phyloP scores from a whole-genome alignment of 92 coral and sea anemone species.

The Montipora capitata region DNA sequence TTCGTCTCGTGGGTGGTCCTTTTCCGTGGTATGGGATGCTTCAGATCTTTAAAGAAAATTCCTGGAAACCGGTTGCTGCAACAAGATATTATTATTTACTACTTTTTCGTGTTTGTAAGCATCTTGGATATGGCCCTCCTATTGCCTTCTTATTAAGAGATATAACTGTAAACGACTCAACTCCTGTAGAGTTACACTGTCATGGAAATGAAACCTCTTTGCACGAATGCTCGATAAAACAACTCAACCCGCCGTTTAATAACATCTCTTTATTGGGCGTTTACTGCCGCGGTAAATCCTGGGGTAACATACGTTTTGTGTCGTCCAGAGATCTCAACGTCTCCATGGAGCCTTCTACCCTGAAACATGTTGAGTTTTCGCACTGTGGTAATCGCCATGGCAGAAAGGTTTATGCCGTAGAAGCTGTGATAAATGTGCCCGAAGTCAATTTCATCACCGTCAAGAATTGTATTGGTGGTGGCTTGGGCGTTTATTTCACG shows the following conservation, averaged over 20 bases:
- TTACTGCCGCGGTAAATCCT: slow-evolving; percentile 48
- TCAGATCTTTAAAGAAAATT: slow-evolving; percentile 36
- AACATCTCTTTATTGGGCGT: not conserved
- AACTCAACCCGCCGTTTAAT: not conserved
- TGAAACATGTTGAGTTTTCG: slow-evolving; percentile 55
- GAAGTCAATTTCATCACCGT: slow-evolving; percentile 35
- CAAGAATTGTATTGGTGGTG: slow-evolving; percentile 61
- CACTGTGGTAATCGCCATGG: slow-evolving; percentile 67
- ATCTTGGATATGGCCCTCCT: slow-evolving; percentile 59
- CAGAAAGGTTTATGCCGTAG: slow-evolving; percentile 54
- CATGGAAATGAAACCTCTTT: slow-evolving; percentile 67
- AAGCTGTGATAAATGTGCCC: slow-evolving; percentile 50
- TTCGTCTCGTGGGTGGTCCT: slow-evolving; percentile 59
- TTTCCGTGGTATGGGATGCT: slow-evolving; percentile 78
- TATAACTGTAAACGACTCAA: not conserved
- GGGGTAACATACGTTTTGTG: slow-evolving; percentile 72
- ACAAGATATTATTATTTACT: not conserved
- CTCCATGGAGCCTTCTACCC: slow-evolving; percentile 27
- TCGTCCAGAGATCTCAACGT: slow-evolving; percentile 19
- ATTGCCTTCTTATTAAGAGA: too few relatives aligned
- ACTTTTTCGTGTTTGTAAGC: slow-evolving; percentile 41
- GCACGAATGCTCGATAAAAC: slow-evolving; percentile 34
- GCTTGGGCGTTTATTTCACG: slow-evolving; percentile 28
- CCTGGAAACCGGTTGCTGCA: slow-evolving; percentile 64
- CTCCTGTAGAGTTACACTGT: slow-evolving; percentile 38